These are phyloP conservation scores for Darevskia nairensis DNA, from an alignment of 2,797 vertebrate species.

Conservation along the genomic window DNA sequence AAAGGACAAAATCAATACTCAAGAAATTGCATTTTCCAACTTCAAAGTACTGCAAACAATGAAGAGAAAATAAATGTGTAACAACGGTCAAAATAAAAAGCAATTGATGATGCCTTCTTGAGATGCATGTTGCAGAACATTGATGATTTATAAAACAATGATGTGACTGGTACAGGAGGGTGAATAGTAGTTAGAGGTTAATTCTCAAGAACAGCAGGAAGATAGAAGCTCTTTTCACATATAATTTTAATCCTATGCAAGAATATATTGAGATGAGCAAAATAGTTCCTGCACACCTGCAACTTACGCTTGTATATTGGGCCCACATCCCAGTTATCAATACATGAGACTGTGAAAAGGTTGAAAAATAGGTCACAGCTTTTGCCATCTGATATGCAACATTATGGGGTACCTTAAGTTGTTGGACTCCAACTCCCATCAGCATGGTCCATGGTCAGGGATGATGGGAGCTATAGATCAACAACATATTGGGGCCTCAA, in stretches of 20 bases:
- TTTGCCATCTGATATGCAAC: not conserved
- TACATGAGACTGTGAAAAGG: not conserved
- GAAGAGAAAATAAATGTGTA: slow-evolving; percentile 29
- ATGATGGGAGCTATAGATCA: not conserved
- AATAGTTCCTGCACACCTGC: not conserved
- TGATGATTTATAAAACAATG: slow-evolving; percentile 54
- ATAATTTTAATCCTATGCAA: not conserved
- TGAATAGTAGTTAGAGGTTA: not conserved
- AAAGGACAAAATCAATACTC: slow-evolving; percentile 63
- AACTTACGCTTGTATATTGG: no score
- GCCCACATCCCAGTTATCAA: no score
- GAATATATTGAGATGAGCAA: not conserved
- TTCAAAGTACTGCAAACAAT: slow-evolving; percentile 50
- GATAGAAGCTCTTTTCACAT: not conserved
- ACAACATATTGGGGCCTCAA: not conserved
- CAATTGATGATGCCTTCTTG: slow-evolving; percentile 13
- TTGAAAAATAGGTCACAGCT: not conserved
- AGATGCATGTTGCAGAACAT: slow-evolving; percentile 37
- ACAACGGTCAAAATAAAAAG: slow-evolving; percentile 28
- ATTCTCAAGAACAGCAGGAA: not conserved
- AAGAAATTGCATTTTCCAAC: slow-evolving; percentile 65
- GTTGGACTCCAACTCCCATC: no score
- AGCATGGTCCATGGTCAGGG: not conserved
- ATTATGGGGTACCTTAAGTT: not conserved
- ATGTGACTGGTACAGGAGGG: slow-evolving; percentile 28